Conservation (phyloP, 2,113 vertebrate species). For the Semicossyphus pulcher region DNA sequence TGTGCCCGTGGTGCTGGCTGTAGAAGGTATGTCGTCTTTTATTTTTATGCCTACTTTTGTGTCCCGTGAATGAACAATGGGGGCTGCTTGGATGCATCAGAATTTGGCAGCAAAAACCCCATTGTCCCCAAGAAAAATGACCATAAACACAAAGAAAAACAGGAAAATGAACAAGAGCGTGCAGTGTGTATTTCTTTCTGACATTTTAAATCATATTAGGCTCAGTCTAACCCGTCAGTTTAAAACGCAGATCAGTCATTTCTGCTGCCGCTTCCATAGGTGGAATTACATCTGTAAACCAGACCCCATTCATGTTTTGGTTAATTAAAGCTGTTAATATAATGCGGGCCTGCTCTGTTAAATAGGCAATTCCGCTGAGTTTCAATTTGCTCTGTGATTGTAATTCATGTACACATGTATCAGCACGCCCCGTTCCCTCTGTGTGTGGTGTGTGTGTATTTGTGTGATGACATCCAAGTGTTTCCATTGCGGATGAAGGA, state of each 20-base stretch:
- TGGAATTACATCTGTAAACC: slow-evolving; percentile 4
- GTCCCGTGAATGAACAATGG: slow-evolving; percentile 51
- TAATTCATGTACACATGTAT: slow-evolving; percentile 51
- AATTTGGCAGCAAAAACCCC: slow-evolving; percentile 17
- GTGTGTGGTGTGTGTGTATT: slow-evolving; percentile 14
- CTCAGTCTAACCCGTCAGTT: slow-evolving; percentile 1
- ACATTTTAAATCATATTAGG: neutral
- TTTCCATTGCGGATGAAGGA: slow-evolving; percentile 66
- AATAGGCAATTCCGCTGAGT: slow-evolving; percentile 30
- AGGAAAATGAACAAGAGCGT: neutral
- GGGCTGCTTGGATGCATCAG: slow-evolving; percentile 15
- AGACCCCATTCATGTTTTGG: slow-evolving; percentile 30
- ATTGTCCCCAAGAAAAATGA: slow-evolving; percentile 9
- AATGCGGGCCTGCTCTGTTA: slow-evolving; percentile 17
- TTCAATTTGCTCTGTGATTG: slow-evolving; percentile 44
- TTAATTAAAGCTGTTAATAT: slow-evolving; percentile 50
- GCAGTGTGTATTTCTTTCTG: neutral
- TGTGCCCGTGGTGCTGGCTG: slow-evolving; percentile 81
- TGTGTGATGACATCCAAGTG: slow-evolving; percentile 53
- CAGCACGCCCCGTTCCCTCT: slow-evolving; percentile 29
- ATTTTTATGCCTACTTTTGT: slow-evolving; percentile 23
- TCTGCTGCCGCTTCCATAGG: slow-evolving; percentile 16
- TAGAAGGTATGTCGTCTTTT: slow-evolving; percentile 79
- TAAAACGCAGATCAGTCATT: slow-evolving; percentile 19
- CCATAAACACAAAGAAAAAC: neutral